Conservation (phyloP, 2,113 vertebrate species). For the Cephalopterus ornatus region DNA sequence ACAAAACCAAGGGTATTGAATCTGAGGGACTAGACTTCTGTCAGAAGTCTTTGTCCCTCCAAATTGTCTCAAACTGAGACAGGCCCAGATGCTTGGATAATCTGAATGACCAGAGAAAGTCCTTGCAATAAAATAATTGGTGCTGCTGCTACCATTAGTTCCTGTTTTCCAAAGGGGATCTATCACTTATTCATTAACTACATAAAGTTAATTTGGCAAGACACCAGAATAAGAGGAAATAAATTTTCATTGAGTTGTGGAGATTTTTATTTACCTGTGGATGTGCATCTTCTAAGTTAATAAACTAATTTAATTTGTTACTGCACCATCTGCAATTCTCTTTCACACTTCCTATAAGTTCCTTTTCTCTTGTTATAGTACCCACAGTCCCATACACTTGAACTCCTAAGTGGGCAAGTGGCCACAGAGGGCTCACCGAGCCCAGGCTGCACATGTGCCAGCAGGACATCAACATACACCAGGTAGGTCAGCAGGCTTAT, state of each 20-base stretch:
- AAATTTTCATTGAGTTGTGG: not conserved
- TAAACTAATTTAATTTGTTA: not conserved
- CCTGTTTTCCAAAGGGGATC: not conserved
- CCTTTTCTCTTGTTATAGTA: not conserved
- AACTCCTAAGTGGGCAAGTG: not conserved
- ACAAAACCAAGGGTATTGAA: not conserved
- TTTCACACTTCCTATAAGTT: rapidly evolving
- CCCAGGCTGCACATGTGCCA: not conserved
- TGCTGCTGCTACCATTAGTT: not conserved
- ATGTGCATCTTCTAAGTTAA: not conserved
- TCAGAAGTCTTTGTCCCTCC: not conserved
- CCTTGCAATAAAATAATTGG: not conserved
- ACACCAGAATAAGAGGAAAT: not conserved
- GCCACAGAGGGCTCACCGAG: not conserved
- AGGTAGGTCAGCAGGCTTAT: not conserved
- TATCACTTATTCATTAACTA: not conserved
- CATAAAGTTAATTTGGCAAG: not conserved
- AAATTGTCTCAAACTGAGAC: not conserved
- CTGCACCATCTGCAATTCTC: not conserved
- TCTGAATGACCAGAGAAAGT: not conserved
- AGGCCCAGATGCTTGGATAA: not conserved
- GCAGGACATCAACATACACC: not conserved
- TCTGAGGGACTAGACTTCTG: not conserved
- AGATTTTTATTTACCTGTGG: not conserved
- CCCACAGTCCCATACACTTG: too few relatives aligned